These are phyloP conservation scores for Hydriomena furcata DNA, from an alignment of 2,888 invertebrate species.

Conservation along the genomic window DNA sequence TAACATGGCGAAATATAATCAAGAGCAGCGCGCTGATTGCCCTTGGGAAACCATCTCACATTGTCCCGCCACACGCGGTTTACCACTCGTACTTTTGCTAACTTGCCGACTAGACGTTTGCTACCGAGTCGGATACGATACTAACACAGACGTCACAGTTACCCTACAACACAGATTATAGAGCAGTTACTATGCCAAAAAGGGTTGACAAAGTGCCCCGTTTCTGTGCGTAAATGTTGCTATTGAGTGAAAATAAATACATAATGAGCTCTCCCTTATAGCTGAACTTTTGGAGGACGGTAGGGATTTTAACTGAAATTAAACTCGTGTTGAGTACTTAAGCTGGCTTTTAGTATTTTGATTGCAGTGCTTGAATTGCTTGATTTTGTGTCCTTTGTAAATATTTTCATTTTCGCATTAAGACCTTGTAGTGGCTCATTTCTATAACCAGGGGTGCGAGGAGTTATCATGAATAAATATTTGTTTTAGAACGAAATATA, in stretches of 20 bases:
- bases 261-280: conserved; percentile 59
- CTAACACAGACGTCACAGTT: neutral
- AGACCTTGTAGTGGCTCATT: conserved; percentile 5
- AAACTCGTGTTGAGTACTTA: conserved; percentile 29
- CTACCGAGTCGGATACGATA: too few relatives aligned
- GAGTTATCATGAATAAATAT: neutral
- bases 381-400: conserved; percentile 22
- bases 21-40: too few relatives aligned
- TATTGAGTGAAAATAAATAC: conserved; percentile 75
- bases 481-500: neutral
- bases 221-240: conserved; percentile 46
- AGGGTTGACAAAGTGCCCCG: conserved; percentile 52
- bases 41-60: too few relatives aligned
- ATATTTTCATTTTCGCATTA: conserved; percentile 23
- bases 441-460: conserved; percentile 3
- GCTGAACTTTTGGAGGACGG: conserved; percentile 39
- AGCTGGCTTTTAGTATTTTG: conserved; percentile 24
- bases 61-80: too few relatives aligned
- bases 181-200: conserved; percentile 21
- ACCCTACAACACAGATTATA: conserved; percentile 6
- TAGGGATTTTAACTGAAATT: conserved; percentile 39
- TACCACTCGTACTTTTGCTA: too few relatives aligned
- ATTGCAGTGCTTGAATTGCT: conserved; percentile 18
- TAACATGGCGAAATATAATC: too few relatives aligned
- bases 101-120: too few relatives aligned